Evolutionary conservation across 2,888 invertebrate species (phyloP).

Genomic region (Azorinus chamasolen): DNA sequence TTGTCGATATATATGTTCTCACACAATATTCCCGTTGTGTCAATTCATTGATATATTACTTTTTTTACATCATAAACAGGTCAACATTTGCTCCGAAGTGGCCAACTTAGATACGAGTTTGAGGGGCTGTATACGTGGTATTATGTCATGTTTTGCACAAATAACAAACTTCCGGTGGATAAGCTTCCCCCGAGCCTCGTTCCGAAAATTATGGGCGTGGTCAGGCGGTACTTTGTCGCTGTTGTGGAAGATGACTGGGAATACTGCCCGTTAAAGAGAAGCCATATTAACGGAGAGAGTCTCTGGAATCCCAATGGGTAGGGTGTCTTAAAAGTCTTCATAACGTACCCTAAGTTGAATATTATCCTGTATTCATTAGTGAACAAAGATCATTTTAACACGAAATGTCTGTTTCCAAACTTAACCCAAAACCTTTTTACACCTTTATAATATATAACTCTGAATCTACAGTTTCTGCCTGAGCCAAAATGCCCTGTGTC

Average conservation of each 20-base stretch:
- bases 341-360: too few relatives aligned
- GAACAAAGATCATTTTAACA: too few relatives aligned
- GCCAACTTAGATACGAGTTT: slow-evolving; percentile 50
- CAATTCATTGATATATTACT: too few relatives aligned
- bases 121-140: slow-evolving; percentile 68
- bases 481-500: too few relatives aligned
- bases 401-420: too few relatives aligned
- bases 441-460: too few relatives aligned
- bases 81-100: slow-evolving; percentile 23
- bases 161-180: slow-evolving; percentile 2
- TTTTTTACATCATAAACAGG: slow-evolving; percentile 8
- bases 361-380: too few relatives aligned
- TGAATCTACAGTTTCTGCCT: too few relatives aligned
- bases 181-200: slow-evolving; percentile 10
- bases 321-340: too few relatives aligned
- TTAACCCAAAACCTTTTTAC: too few relatives aligned
- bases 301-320: slow-evolving; percentile 50
- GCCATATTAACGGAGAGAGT: slow-evolving; percentile 44
- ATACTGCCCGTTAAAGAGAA: slow-evolving; percentile 59
- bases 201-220: slow-evolving; percentile 3
- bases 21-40: too few relatives aligned
- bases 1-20: too few relatives aligned
- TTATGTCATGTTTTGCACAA: slow-evolving; percentile 51
- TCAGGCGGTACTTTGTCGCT: slow-evolving; percentile 62
- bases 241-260: slow-evolving; percentile 66